Evolutionary conservation across 2,888 invertebrate species (phyloP).

Genomic region (Drosophila rellima): DNA sequence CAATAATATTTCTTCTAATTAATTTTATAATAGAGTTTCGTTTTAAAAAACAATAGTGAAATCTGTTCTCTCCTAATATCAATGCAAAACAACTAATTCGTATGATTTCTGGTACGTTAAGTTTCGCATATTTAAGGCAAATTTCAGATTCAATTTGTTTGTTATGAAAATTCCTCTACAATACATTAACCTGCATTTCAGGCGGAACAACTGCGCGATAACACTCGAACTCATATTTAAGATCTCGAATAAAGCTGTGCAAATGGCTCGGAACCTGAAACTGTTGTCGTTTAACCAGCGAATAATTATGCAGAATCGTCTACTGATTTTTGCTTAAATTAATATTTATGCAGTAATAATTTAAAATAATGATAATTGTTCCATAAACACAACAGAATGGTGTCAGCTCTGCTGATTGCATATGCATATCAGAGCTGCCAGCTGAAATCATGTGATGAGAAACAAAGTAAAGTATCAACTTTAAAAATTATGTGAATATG

Average conservation of each 20-base stretch:
- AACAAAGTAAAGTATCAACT: no score
- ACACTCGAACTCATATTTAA: slow-evolving; percentile 18
- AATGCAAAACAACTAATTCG: background rate
- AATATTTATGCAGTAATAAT: slow-evolving; percentile 50
- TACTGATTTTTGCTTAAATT: slow-evolving; percentile 37
- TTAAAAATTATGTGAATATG: no score
- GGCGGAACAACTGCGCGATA: slow-evolving; percentile 42
- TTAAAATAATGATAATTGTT: slow-evolving; percentile 32
- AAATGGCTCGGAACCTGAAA: slow-evolving; percentile 24
- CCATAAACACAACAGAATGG: slow-evolving; percentile 11
- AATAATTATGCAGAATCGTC: slow-evolving; percentile 30
- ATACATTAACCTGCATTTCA: slow-evolving; percentile 49
- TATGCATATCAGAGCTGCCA: background rate
- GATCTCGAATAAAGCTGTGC: slow-evolving; percentile 51
- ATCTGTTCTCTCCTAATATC: background rate
- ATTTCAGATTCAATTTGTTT: slow-evolving; percentile 22
- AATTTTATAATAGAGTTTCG: background rate
- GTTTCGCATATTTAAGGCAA: slow-evolving; percentile 24
- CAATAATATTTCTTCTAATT: background rate
- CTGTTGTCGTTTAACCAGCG: slow-evolving; percentile 19
- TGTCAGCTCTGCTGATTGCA: background rate
- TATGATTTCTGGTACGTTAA: slow-evolving; percentile 3
- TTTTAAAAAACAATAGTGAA: background rate
- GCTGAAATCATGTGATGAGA: background rate
- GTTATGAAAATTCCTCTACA: slow-evolving; percentile 58